These are phyloP conservation scores for Bettongia penicillata DNA, from an alignment of 2,113 vertebrate genomes.

Conservation along the genomic window DNA sequence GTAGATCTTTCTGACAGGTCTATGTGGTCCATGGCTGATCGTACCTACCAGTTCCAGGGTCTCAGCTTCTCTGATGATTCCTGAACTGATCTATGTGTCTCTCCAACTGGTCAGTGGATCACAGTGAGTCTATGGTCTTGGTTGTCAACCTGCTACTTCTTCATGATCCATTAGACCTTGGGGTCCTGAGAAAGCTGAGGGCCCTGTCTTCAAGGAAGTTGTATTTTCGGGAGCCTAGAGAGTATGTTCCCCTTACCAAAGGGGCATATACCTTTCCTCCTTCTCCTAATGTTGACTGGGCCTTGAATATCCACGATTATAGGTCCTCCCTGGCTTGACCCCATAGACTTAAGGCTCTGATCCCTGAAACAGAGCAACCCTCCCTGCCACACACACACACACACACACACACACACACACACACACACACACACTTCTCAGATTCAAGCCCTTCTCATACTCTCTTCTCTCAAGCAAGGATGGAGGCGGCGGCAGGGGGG, in stretches of 20 bases:
- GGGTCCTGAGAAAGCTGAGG: neutral
- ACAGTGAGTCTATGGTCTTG: neutral
- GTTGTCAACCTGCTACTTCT: neutral
- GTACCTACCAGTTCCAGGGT: neutral
- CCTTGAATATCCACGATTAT: neutral
- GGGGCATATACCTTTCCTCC: neutral
- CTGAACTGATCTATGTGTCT: neutral
- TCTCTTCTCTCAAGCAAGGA: neutral
- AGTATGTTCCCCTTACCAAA: neutral
- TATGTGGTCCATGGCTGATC: neutral
- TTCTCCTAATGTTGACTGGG: neutral
- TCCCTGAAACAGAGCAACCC: neutral
- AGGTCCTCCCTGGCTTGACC: neutral
- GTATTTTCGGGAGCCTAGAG: neutral
- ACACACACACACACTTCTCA: neutral
- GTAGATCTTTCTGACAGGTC: neutral
- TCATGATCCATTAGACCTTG: neutral
- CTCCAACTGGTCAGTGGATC: neutral
- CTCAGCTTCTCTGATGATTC: neutral
- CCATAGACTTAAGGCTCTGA: neutral
- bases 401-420: no score
- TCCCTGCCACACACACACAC: no score
- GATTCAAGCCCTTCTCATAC: neutral
- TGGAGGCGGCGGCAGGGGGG: neutral
- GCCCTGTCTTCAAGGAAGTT: neutral